Evolutionary conservation across 2,888 invertebrate species (phyloP).

Genomic region (Himalopsyche japonica): DNA sequence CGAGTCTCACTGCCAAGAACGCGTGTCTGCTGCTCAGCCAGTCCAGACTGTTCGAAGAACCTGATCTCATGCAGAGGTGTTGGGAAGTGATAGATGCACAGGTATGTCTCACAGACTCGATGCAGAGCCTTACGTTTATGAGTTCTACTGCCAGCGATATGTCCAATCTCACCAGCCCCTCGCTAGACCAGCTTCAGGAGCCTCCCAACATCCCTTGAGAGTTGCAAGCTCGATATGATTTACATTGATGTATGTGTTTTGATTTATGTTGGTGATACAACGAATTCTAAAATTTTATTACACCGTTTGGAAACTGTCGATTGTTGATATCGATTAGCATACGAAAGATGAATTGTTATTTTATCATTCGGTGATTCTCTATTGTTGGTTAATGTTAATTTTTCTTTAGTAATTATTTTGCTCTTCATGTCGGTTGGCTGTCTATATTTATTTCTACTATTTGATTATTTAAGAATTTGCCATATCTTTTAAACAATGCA

Average conservation of each 20-base stretch:
- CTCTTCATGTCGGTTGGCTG: too few species aligned
- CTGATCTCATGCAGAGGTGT: conserved; percentile 94
- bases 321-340: too few species aligned
- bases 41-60: conserved; percentile 93
- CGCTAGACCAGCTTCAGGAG: conserved; percentile 26
- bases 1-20: conserved; percentile 93
- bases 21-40: conserved; percentile 94
- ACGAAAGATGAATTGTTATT: too few species aligned
- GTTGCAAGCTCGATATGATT: neutral
- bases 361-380: too few species aligned
- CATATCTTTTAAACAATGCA: too few species aligned
- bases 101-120: conserved; percentile 57
- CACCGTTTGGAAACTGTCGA: too few species aligned
- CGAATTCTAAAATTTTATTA: neutral
- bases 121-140: conserved; percentile 23
- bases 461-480: too few species aligned
- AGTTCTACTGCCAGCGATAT: conserved; percentile 21
- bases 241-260: neutral
- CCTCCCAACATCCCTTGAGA: conserved; percentile 21
- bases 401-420: too few species aligned
- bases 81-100: conserved; percentile 98
- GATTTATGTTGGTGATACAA: neutral
- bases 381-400: too few species aligned
- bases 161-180: conserved; percentile 31
- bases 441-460: too few species aligned